Conservation (phyloP, 2,888 invertebrate species). For the Magallana nippona region DNA sequence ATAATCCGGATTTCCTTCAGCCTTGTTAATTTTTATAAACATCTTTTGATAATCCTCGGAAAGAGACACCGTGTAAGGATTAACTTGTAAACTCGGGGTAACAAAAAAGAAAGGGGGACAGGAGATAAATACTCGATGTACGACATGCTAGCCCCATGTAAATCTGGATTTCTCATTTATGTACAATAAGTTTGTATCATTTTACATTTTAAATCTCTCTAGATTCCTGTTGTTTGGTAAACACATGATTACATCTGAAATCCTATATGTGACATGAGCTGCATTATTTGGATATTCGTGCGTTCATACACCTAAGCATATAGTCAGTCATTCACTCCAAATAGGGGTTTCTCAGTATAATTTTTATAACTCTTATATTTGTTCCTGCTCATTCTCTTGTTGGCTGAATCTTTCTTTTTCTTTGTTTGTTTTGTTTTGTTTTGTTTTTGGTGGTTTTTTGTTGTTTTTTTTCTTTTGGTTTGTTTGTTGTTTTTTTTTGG, state of each 20-base stretch:
- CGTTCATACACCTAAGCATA: too few relatives aligned
- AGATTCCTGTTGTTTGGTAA: background rate
- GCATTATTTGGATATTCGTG: background rate
- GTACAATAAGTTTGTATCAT: background rate
- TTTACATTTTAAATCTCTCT: slow-evolving; percentile 14
- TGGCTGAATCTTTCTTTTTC: too few relatives aligned
- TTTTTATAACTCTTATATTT: too few relatives aligned
- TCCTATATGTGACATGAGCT: background rate
- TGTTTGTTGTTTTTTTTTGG: too few relatives aligned
- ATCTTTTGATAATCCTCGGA: slow-evolving; percentile 23
- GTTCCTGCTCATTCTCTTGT: too few relatives aligned
- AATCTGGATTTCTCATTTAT: background rate
- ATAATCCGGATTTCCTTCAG: slow-evolving; percentile 7
- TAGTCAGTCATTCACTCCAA: too few relatives aligned
- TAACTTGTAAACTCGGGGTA: background rate
- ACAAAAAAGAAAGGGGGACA: background rate
- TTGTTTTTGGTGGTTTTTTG: too few relatives aligned
- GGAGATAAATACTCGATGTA: background rate
- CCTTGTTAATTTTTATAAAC: slow-evolving; percentile 20
- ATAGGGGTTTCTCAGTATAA: too few relatives aligned
- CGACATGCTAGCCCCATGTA: background rate
- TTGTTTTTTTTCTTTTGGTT: too few relatives aligned
- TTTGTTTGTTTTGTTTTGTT: too few relatives aligned
- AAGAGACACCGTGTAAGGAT: background rate
- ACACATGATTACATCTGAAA: slow-evolving; percentile 6